Conservation (phyloP, 2,797 vertebrate species). For the Peromyscus attwateri region DNA sequence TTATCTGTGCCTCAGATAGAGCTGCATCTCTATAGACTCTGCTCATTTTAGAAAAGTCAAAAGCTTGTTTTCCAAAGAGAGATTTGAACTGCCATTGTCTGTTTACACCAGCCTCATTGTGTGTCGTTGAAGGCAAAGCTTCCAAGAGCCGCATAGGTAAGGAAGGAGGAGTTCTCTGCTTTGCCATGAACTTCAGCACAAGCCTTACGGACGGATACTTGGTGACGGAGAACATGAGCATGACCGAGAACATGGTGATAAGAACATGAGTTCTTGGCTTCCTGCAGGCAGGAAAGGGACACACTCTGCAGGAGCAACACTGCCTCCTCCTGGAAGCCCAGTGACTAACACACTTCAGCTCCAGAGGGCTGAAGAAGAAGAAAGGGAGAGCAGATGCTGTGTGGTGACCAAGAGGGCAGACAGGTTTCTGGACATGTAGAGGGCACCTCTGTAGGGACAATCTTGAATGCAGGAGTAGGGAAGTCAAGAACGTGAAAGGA, state of each 20-base stretch:
- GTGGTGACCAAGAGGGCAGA: neutral
- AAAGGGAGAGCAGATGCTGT: neutral
- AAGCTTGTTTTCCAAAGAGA: neutral
- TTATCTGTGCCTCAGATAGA: neutral
- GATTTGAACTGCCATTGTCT: neutral
- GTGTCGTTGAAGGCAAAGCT: neutral
- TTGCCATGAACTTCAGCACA: neutral
- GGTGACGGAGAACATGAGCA: neutral
- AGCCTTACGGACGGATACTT: neutral
- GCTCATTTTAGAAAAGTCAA: neutral
- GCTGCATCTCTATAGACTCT: neutral
- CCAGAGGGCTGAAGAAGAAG: neutral
- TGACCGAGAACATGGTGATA: too few relatives aligned
- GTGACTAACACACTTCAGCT: neutral
- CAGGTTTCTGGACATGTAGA: neutral
- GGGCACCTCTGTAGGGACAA: neutral
- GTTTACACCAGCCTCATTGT: neutral
- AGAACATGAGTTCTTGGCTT: neutral
- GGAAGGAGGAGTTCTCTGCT: neutral
- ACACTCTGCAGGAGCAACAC: neutral
- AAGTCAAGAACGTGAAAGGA: neutral
- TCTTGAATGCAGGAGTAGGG: neutral
- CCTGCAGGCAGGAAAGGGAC: neutral
- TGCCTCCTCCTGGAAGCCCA: neutral
- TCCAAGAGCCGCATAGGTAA: neutral